A percentile compares a stretch with the other conserved stretches of the same genome.
phyloP scores from a whole-genome alignment of 2,113 vertebrate species.

The Struthio camelus region DNA sequence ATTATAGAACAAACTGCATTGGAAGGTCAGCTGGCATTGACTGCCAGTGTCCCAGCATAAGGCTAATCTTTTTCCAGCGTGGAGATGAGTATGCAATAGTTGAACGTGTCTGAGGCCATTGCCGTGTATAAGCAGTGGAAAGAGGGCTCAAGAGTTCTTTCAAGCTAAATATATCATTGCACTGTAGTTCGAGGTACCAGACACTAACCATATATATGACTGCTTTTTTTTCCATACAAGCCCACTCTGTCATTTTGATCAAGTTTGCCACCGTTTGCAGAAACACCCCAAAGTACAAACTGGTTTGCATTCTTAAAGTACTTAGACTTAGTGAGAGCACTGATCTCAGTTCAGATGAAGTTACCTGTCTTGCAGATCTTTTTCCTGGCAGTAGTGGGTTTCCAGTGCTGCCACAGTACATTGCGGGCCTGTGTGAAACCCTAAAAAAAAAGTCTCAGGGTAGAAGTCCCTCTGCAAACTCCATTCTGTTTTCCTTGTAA shows the following conservation, averaged over 20 bases:
- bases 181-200: background rate
- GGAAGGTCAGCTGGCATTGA: background rate
- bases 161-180: constrained; percentile 46
- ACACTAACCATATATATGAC: background rate
- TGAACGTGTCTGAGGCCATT: background rate
- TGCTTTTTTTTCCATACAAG: background rate
- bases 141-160: background rate
- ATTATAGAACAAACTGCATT: background rate
- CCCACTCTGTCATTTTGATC: background rate
- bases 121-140: background rate
- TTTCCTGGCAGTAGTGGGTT: background rate
- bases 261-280: background rate
- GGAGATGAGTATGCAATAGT: background rate
- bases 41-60: background rate
- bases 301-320: background rate
- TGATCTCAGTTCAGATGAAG: background rate
- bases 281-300: background rate
- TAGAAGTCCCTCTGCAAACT: background rate
- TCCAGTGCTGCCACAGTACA: background rate
- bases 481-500: background rate
- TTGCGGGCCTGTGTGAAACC: background rate
- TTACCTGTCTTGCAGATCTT: background rate
- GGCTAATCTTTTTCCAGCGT: background rate
- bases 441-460: background rate
- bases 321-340: background rate